A percentile compares a stretch with the other conserved stretches of the same genome.
These are phyloP conservation scores for Hedya salicella DNA, from an alignment of 2,888 invertebrate genomes.

Conservation along the genomic window DNA sequence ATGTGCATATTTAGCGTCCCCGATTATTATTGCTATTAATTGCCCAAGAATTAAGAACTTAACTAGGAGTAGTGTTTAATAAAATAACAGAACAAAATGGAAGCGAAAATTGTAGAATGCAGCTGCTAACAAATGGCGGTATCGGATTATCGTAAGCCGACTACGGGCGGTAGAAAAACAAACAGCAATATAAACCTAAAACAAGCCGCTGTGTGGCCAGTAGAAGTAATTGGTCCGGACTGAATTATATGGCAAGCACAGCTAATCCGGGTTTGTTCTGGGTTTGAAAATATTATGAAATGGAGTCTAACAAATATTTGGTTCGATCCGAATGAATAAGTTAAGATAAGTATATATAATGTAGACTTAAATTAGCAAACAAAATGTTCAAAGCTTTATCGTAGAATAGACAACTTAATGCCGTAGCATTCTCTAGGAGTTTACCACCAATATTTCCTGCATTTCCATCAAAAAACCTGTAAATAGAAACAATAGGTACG, in stretches of 20 bases:
- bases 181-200: constrained; percentile 8
- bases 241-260: constrained; percentile 1
- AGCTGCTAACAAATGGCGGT: constrained; percentile 13
- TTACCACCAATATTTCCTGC: no score
- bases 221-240: constrained; percentile 13
- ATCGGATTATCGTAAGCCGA: constrained; percentile 15
- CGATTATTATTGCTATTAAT: no score
- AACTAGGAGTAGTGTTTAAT: neutral
- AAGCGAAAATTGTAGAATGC: neutral
- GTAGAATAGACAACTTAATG: no score
- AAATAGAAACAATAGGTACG: no score
- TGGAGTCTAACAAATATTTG: no score
- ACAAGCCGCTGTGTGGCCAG: constrained; percentile 10
- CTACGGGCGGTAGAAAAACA: constrained; percentile 10
- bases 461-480: no score
- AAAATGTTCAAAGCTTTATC: no score
- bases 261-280: constrained; percentile 7
- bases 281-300: neutral
- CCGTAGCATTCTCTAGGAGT: no score
- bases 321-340: no score
- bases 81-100: constrained; percentile 5
- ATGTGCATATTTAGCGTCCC: no score
- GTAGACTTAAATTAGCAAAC: no score
- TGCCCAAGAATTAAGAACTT: neutral
- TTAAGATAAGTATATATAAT: no score